A percentile compares a stretch with the other conserved stretches of the same genome.
phyloP scores from a whole-genome alignment of 2,888 invertebrate genomes.

The Steinernema hermaphroditum region DNA sequence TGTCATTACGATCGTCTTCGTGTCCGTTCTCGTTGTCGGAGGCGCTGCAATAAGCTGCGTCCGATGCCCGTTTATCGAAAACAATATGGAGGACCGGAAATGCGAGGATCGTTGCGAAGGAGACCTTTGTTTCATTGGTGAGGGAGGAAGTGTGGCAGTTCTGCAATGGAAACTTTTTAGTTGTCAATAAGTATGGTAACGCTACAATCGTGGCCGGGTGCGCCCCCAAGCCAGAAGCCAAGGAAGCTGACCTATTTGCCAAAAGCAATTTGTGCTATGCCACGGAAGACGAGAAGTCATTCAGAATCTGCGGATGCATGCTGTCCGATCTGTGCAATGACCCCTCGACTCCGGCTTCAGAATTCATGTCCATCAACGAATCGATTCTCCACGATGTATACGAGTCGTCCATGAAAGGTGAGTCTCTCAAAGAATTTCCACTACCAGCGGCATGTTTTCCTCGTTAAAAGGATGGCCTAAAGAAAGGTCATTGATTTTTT shows the following conservation, averaged over 20 bases:
- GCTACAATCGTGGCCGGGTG: constrained; percentile 12
- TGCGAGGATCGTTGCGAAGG: constrained; percentile 11
- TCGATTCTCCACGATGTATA: background rate
- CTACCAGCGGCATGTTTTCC: no score
- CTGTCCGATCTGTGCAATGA: background rate
- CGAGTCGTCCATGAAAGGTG: background rate
- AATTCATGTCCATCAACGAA: background rate
- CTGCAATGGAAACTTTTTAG: no score
- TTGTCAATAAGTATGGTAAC: constrained; percentile 13
- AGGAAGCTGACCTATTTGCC: background rate
- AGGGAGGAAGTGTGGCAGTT: no score
- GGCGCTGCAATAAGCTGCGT: constrained; percentile 11
- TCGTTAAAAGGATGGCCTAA: no score
- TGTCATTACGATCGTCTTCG: background rate
- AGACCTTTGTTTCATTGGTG: constrained; percentile 9
- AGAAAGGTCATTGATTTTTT: no score
- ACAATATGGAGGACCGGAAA: background rate
- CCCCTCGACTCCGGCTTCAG: background rate
- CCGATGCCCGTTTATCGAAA: constrained; percentile 11
- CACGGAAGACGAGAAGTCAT: background rate
- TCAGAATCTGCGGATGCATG: constrained; percentile 7
- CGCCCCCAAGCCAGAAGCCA: background rate
- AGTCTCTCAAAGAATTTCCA: no score
- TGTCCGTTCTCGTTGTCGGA: background rate
- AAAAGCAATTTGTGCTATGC: background rate